Conservation (phyloP, 2,113 vertebrate genomes). For the Athene noctua region DNA sequence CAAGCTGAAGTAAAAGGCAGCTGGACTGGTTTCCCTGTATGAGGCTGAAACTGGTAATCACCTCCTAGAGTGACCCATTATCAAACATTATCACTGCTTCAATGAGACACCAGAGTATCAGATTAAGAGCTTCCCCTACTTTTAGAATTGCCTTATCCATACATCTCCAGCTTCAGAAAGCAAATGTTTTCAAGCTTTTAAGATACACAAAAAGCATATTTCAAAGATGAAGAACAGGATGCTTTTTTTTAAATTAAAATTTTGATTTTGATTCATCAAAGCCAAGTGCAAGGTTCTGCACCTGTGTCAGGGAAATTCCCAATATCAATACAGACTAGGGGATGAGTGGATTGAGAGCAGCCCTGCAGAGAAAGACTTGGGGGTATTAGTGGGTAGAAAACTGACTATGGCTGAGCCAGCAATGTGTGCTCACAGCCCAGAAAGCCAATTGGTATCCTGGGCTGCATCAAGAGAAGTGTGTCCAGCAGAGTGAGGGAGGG, state of each 20-base stretch:
- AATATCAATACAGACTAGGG: not conserved
- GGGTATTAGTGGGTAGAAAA: not conserved
- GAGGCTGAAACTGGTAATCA: not conserved
- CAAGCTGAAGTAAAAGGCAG: not conserved
- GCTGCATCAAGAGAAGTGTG: not conserved
- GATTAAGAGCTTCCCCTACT: not conserved
- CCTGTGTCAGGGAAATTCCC: fast-evolving
- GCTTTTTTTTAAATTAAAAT: not conserved
- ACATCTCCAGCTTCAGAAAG: not conserved
- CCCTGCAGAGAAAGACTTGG: fast-evolving
- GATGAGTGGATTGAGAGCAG: not conserved
- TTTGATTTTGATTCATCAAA: not conserved
- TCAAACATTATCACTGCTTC: not conserved
- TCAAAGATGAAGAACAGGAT: not conserved
- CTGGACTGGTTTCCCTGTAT: not conserved
- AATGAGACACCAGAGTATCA: not conserved
- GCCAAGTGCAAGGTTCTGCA: not conserved
- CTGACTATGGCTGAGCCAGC: fast-evolving
- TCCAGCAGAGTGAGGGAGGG: not conserved
- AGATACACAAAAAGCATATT: fast-evolving
- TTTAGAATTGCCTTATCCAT: not conserved
- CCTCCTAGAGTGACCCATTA: not conserved
- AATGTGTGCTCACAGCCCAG: fast-evolving
- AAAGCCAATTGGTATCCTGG: fast-evolving
- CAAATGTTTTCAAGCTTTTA: not conserved